Evolutionary conservation across 2,888 invertebrate genomes (phyloP), one percentile per base, ranked within the genome.

Genomic region (Drosophila hamatofila): DNA sequence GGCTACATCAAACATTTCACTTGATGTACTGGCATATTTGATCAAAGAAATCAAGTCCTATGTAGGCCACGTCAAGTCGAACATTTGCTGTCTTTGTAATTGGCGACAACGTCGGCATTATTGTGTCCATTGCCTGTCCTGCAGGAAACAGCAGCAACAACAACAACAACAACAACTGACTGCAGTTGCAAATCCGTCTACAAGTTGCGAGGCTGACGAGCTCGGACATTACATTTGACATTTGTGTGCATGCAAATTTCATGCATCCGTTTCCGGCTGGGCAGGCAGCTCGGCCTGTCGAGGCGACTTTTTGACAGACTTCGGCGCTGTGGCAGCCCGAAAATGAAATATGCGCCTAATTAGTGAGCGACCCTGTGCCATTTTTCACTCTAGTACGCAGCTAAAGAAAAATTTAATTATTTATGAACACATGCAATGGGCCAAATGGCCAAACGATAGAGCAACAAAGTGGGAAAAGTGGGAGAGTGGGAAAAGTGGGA

Each of bases 371-470:
- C 83, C 83, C 82, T 80, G 83, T 46, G 56, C 82, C 75, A 70
- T 66, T 80, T 83, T 23, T 59, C 75, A 75, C 56, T 18, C 41
- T 35, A 42, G 46, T 25, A 27, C 48, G 41, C 25, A 30, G 62
- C 56, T 54, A 44, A 72, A 71, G 75, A 55, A 70, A 68, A 76
- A 72, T 83, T 87, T 87, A 85, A 85, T 85, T 85, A 85, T 84
- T 87, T 84, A 87, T 87, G 87, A 86, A 86, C 83, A 84, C 81
- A 83, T 83, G 84, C 75, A 75, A 67, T 72, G 75, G 41, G 41
- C 54, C 33, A 55, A 68, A 67, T 25, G 25, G 42, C 37, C 46
- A 60, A 60, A 60, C 42, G 33, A 12, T 35, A 48, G 27, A 27
- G 48, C 62, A 74, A 25, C 39, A 21, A 35, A 68, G 56, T 48